Evolutionary conservation across 2,113 vertebrate genomes (phyloP).

Genomic region (Penelope pileata): DNA sequence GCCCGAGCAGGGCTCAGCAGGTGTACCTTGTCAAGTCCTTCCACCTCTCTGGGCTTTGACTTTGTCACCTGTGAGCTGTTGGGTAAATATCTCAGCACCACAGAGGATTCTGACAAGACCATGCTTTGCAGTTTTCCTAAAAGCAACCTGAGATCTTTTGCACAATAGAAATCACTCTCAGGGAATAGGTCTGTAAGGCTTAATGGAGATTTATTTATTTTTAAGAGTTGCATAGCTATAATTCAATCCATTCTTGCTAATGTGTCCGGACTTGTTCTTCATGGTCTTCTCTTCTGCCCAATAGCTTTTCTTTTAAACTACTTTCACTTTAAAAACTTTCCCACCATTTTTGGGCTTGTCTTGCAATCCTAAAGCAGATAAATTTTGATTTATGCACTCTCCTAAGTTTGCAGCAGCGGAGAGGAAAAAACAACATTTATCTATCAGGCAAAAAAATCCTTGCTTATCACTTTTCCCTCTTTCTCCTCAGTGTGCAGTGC

Average conservation of each 20-base stretch:
- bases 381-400: not conserved
- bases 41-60: not conserved
- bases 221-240: not conserved
- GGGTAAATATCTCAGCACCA: not conserved
- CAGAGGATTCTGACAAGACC: not conserved
- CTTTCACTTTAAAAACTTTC: not conserved
- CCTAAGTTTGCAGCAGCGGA: not conserved
- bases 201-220: slow-evolving; percentile 23
- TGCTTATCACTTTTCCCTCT: rapidly evolving
- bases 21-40: not conserved
- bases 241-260: not conserved
- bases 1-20: not conserved
- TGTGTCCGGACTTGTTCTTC: not conserved
- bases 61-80: not conserved
- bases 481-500: rapidly evolving
- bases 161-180: not conserved
- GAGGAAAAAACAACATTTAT: not conserved
- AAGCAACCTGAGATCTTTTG: not conserved
- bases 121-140: not conserved
- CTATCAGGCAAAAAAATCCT: not conserved
- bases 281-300: not conserved
- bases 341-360: not conserved
- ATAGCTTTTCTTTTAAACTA: not conserved
- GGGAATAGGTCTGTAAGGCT: not conserved
- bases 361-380: not conserved